phyloP scores from a whole-genome alignment of 2,797 vertebrate species.

The Neopelma chrysocephalum region DNA sequence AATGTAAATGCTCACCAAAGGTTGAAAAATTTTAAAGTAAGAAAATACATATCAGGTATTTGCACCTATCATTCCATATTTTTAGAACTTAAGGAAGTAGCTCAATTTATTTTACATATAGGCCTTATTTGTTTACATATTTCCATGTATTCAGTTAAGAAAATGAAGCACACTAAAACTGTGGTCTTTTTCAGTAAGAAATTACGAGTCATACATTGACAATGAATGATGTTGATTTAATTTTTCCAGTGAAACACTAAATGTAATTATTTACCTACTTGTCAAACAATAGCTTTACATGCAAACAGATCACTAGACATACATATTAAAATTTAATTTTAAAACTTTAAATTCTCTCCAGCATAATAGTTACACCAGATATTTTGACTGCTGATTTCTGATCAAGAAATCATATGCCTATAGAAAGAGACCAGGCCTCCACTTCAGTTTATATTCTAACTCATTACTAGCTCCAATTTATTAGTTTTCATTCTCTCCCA shows the following conservation, averaged over 20 bases:
- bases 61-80: neutral
- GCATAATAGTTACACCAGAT: neutral
- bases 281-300: neutral
- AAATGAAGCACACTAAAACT: neutral
- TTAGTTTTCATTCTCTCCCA: neutral
- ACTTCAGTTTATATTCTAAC: neutral
- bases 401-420: neutral
- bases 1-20: neutral
- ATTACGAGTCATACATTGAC: neutral
- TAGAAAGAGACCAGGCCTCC: neutral
- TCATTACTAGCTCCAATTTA: neutral
- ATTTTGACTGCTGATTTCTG: neutral
- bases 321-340: neutral
- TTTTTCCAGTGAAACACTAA: neutral
- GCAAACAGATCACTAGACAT: neutral
- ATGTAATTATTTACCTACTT: neutral
- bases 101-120: neutral
- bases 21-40: neutral
- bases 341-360: neutral
- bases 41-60: neutral
- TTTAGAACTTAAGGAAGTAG: neutral
- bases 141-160: neutral
- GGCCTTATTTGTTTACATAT: neutral
- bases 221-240: fast-evolving
- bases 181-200: neutral